Conservation (phyloP, 2,113 vertebrate species). For the Oostethus manadensis region DNA sequence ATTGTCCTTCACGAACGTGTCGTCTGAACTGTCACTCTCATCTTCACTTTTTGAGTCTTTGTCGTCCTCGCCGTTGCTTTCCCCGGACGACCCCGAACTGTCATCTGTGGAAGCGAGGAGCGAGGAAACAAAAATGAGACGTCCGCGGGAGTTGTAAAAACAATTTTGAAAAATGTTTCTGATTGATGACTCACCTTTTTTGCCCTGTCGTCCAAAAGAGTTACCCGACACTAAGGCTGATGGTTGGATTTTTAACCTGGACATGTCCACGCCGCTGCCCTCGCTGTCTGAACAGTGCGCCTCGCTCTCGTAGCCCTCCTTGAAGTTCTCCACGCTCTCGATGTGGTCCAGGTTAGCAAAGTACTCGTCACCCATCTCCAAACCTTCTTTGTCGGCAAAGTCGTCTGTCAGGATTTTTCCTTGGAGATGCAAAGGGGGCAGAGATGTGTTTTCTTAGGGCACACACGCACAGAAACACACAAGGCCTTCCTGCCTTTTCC, state of each 20-base stretch:
- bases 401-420: constrained; percentile 96
- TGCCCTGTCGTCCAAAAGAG: constrained; percentile 41
- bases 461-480: too few species aligned
- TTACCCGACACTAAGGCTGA: constrained; percentile 49
- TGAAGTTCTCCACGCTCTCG: constrained; percentile 97
- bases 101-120: constrained; percentile 28
- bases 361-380: constrained; percentile 97
- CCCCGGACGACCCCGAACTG: constrained; percentile 57
- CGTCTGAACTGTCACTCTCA: constrained; percentile 90
- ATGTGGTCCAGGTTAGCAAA: constrained; percentile 98
- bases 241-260: constrained; percentile 64
- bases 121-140: background rate
- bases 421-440: constrained; percentile 32
- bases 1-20: constrained; percentile 92
- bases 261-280: constrained; percentile 91
- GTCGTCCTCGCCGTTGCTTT: constrained; percentile 77
- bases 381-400: constrained; percentile 93
- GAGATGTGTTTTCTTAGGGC: too few species aligned
- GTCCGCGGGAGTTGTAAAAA: background rate
- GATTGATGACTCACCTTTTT: constrained; percentile 49
- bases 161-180: background rate
- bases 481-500: too few species aligned
- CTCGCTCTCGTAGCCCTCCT: constrained; percentile 97
- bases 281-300: constrained; percentile 87
- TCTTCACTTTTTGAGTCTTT: constrained; percentile 87